Evolutionary conservation across 2,888 invertebrate genomes (phyloP).

Genomic region (Criorhina ranunculi): DNA sequence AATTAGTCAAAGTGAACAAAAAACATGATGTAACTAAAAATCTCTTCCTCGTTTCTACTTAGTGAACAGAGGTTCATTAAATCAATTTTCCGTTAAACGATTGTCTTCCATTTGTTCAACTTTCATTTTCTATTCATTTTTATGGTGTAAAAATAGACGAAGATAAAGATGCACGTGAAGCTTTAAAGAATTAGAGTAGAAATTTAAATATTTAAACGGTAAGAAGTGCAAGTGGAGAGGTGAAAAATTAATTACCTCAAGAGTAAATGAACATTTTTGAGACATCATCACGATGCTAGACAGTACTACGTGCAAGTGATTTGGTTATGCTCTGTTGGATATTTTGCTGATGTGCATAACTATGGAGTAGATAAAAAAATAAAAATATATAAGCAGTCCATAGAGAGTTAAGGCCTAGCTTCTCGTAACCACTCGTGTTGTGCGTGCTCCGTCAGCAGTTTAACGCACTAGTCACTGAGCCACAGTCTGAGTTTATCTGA

Average conservation of each 20-base stretch:
- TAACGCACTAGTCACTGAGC: too few species aligned
- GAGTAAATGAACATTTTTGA: conserved; percentile 7
- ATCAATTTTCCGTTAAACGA: conserved; percentile 14
- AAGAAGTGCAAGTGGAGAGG: background rate
- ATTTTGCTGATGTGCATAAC: background rate
- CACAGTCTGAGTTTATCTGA: too few species aligned
- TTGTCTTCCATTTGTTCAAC: conserved; percentile 13
- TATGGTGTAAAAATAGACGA: background rate
- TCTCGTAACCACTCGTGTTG: too few species aligned
- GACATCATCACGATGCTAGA: background rate
- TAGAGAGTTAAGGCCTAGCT: too few species aligned
- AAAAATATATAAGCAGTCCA: too few species aligned
- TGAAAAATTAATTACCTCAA: conserved; percentile 17
- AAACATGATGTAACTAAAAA: conserved; percentile 9
- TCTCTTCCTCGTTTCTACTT: conserved; percentile 5
- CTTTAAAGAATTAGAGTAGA: conserved; percentile 10
- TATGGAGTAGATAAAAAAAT: too few species aligned
- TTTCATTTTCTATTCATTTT: conserved; percentile 13
- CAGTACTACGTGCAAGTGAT: background rate
- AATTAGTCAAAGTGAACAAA: conserved; percentile 57
- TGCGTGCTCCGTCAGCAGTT: too few species aligned
- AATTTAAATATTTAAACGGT: conserved; percentile 35
- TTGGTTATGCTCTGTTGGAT: conserved; percentile 16
- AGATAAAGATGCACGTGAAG: background rate
- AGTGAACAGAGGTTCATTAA: background rate